phyloP scores from a whole-genome alignment of 1,140 invertebrate species.

The Pogonus chalceus region DNA sequence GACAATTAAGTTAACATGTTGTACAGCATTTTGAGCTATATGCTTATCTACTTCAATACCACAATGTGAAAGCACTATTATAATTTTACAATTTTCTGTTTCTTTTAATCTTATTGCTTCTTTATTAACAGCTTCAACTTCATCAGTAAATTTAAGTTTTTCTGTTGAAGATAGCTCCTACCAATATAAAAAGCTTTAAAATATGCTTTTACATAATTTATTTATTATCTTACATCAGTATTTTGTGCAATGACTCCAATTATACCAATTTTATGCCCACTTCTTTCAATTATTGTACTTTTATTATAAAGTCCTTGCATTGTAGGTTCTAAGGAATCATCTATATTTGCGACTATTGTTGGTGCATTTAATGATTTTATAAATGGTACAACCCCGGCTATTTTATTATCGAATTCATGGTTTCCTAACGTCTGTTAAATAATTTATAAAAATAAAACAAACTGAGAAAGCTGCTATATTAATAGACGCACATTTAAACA shows the following conservation, averaged over 20 bases:
- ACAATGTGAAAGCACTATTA: slow-evolving; percentile 47
- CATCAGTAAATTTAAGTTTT: slow-evolving; percentile 38
- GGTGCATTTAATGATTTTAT: slow-evolving; percentile 50
- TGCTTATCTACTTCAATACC: slow-evolving; percentile 46
- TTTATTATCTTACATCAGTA: slow-evolving; percentile 47
- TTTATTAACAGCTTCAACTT: slow-evolving; percentile 35
- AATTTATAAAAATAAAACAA: not conserved
- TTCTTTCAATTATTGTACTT: slow-evolving; percentile 45
- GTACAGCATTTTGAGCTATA: slow-evolving; percentile 52
- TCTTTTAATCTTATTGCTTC: slow-evolving; percentile 32
- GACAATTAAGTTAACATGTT: slow-evolving; percentile 68
- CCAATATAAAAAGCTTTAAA: too few species aligned
- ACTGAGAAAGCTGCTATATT: not conserved
- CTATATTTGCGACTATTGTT: slow-evolving; percentile 67
- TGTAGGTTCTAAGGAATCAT: slow-evolving; percentile 56
- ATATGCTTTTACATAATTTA: too few species aligned
- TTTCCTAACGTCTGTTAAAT: slow-evolving; percentile 81
- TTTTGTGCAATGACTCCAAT: slow-evolving; percentile 67
- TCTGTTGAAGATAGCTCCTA: slow-evolving; percentile 27
- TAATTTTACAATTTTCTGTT: slow-evolving; percentile 29
- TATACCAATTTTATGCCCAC: slow-evolving; percentile 60
- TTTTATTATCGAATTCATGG: slow-evolving; percentile 78
- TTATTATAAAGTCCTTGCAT: slow-evolving; percentile 50
- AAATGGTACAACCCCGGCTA: slow-evolving; percentile 65
- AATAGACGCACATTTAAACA: too few species aligned